Conservation (phyloP, 2,797 vertebrate genomes). For the Urosaurus nigricauda region DNA sequence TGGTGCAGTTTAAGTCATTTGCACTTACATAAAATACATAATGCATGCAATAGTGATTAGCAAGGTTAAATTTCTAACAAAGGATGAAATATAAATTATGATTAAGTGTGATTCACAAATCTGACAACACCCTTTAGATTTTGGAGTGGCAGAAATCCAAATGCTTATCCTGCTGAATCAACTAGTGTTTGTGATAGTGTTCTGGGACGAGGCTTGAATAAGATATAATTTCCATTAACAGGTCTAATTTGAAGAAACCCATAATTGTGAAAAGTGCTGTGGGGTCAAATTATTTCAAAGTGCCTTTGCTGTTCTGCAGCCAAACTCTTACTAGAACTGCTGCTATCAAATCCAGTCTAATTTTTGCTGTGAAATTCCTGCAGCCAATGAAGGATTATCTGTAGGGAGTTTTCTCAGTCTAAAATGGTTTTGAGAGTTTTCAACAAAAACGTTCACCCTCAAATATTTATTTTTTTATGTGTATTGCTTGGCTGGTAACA, state of each 20-base stretch:
- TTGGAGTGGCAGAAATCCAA: constrained; percentile 46
- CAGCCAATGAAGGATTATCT: background rate
- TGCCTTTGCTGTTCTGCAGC: constrained; percentile 20
- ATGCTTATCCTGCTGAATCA: constrained; percentile 47
- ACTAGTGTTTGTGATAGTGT: constrained; percentile 17
- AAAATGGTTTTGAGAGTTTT: constrained; percentile 22
- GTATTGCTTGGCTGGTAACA: constrained; percentile 2
- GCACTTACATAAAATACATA: constrained; percentile 67
- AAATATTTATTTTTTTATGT: constrained; percentile 26
- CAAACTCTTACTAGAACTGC: constrained; percentile 38
- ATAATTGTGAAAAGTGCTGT: constrained; percentile 42
- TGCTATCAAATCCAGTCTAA: constrained; percentile 37
- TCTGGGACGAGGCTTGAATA: constrained; percentile 13
- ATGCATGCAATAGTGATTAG: constrained; percentile 50
- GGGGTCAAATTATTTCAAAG: constrained; percentile 32
- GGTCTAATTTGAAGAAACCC: constrained; percentile 23
- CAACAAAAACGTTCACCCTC: constrained; percentile 24
- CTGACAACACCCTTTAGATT: constrained; percentile 51
- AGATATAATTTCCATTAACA: constrained; percentile 37
- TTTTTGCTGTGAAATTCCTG: background rate
- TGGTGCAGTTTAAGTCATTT: constrained; percentile 61
- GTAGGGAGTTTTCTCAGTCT: background rate
- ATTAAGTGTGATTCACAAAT: constrained; percentile 44
- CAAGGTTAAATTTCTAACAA: constrained; percentile 50
- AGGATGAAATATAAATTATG: constrained; percentile 61